Base-by-base conservation (phyloP, 2,888 invertebrate genomes). In the Lasioglossum calceatum region DNA sequence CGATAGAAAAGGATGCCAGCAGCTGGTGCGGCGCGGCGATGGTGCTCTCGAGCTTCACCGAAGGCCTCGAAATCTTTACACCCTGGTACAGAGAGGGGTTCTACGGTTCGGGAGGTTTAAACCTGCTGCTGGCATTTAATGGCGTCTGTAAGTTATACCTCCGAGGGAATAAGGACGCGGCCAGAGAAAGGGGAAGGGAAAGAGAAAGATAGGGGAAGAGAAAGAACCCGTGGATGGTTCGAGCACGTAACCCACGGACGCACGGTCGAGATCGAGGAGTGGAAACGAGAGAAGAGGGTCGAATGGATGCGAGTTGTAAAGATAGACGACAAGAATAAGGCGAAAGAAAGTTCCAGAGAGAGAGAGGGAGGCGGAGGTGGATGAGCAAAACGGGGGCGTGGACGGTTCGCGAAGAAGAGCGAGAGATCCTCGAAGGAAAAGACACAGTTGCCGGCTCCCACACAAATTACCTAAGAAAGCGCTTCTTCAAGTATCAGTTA, bases 381-480 rank as follows among this genome's bases (percentile, higher is more conserved):
- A 7, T 7, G 23, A 58, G 58, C n/a, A 58, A 23, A 10, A 58
- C 44, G 50, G 79, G 50, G 73, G 70, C 42, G 71, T 23, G 70
- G 70, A 42, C n/a, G 70, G 42, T 39, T 71, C 39, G 71, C 42
- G 81, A 39, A 61, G 70, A 70, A 54, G 82, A 44, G 73, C 75
- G 73, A 73, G 77, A 70, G 80, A 89, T 81, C 64, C 58, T 77
- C 76, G 79, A 71, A 67, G 77, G 85, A 72, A 90, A 87, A 89
- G 88, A 92, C 91, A 89, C 93, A 93, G 92, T 92, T 85, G 93
- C 84, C 87, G 76, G 87, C 90, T 94, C 94, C 91, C 93, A 94
- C 92, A 93, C 92, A 93, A 94, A 94, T 94, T 93, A 94, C 92
- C 88, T 82, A 88, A 87, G 91, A 89, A 86, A 91, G 85, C 88